Evolutionary conservation across 2,888 invertebrate species (phyloP).

Genomic region (Xanthorhoe spadicearia): DNA sequence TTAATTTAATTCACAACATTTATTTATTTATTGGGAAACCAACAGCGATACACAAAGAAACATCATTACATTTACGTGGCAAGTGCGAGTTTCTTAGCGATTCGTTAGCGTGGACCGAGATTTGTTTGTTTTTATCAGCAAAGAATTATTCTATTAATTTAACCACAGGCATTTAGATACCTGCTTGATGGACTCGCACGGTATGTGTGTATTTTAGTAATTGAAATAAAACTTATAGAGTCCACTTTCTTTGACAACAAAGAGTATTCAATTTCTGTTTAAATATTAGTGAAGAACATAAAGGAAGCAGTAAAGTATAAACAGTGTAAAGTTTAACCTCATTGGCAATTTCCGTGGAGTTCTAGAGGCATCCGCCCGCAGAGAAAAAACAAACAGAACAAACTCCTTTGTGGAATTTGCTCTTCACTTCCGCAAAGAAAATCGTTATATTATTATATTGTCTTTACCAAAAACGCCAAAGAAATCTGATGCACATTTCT

Average conservation of each 20-base stretch:
- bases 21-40: no score
- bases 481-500: conserved; percentile 37
- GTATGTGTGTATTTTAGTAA: no score
- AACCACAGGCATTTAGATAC: no score
- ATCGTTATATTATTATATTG: conserved; percentile 49
- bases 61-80: no score
- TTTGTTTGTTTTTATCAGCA: no score
- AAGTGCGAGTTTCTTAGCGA: no score
- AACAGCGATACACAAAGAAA: no score
- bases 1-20: neutral
- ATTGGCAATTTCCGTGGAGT: conserved; percentile 53
- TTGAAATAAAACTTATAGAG: neutral
- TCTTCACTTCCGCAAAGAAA: conserved; percentile 49
- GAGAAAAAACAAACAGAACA: conserved; percentile 52
- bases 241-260: neutral
- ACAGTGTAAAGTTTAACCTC: conserved; percentile 50
- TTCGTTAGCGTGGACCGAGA: no score
- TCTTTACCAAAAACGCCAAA: conserved; percentile 39
- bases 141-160: no score
- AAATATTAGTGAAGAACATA: conserved; percentile 19
- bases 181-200: no score
- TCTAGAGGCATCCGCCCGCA: conserved; percentile 47
- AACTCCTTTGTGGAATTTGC: conserved; percentile 52
- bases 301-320: conserved; percentile 33
- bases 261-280: neutral